phyloP scores from a whole-genome alignment of 2,113 vertebrate genomes.

The Scortum barcoo region DNA sequence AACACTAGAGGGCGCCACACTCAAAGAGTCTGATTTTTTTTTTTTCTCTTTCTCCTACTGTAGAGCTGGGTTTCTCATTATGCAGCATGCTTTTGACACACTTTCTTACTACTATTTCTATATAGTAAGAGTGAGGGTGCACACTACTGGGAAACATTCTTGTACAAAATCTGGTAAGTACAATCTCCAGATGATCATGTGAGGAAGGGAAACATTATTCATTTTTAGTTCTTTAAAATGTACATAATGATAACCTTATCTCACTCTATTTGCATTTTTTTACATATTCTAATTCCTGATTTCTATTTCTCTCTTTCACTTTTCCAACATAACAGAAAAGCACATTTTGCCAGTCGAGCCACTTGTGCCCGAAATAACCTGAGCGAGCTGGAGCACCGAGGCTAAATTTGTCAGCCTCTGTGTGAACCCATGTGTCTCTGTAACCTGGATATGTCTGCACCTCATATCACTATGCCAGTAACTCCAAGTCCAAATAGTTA shows the following conservation, averaged over 20 bases:
- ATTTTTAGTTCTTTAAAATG: not conserved
- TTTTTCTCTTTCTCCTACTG: not conserved
- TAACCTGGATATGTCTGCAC: conserved; percentile 68
- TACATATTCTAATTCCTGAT: not conserved
- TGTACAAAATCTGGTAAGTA: not conserved
- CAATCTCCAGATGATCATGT: not conserved
- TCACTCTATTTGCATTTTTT: fast-evolving
- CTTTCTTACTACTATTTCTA: not conserved
- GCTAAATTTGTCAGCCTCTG: conserved; percentile 64
- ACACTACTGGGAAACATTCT: no score
- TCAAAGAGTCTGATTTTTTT: conserved; percentile 14
- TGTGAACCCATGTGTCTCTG: conserved; percentile 61
- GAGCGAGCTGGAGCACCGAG: conserved; percentile 27
- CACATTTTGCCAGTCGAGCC: conserved; percentile 17
- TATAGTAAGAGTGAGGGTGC: not conserved
- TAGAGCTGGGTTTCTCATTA: not conserved
- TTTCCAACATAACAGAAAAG: not conserved
- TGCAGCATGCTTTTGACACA: not conserved
- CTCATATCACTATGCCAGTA: conserved; percentile 73
- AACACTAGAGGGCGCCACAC: conserved; percentile 62
- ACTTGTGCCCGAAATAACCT: conserved; percentile 52
- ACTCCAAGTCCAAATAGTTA: conserved; percentile 67
- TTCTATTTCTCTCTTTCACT: not conserved
- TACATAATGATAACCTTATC: not conserved
- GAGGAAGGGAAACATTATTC: not conserved